Evolutionary conservation across 53 echinoderm and acorn worm species (phyloP), one percentile per base, ranked within the genome.

Genomic region (Hippasteria phrygiana): DNA sequence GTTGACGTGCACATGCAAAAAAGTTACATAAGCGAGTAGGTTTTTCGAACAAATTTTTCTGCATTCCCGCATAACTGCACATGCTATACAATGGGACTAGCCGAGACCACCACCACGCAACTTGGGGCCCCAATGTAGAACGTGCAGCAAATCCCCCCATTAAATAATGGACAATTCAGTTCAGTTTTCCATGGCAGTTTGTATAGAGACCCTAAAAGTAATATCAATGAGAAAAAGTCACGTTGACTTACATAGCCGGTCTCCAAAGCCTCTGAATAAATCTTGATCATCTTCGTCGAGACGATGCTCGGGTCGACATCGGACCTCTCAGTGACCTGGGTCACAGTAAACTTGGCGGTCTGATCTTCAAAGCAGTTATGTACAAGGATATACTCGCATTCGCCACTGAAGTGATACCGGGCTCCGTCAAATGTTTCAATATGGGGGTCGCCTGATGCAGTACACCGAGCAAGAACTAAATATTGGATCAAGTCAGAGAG

Each of bases 381-480:
- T 51, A 80, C 41, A 16, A 89, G 90, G 18, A 80, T 73, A 24
- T 89, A 47, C 10, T 78, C 45, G 33, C 90, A 89, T 17, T 71
- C 40, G 1, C 90, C 72, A 66, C 26, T 54, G 33, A 47, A 89
- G 31, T 71, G 70, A 14, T 81, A 89, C 4, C 56, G 63, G 3
- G 16, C 38, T 4, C 81, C 81, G 43, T 89, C 82, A 32, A 81
- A 89, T 16, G 90, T 89, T 38, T 35, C 24, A 33, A 65, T 48
- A 41, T 89, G 90, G 4, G 72, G 70, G 40, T 81, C 81, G 7
- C 90, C 90, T 12, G 54, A 70, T 37, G 69, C 82, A 24, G 47
- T 36, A 43, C 90, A 89, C n/a, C 43, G 55, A 2, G 22, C 34
- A 37, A 87, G 31, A 43, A 46, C 87, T 87, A 34, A 56, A 16